Evolutionary conservation across 2,888 invertebrate genomes (phyloP).

Genomic region (Pyralis farinalis): DNA sequence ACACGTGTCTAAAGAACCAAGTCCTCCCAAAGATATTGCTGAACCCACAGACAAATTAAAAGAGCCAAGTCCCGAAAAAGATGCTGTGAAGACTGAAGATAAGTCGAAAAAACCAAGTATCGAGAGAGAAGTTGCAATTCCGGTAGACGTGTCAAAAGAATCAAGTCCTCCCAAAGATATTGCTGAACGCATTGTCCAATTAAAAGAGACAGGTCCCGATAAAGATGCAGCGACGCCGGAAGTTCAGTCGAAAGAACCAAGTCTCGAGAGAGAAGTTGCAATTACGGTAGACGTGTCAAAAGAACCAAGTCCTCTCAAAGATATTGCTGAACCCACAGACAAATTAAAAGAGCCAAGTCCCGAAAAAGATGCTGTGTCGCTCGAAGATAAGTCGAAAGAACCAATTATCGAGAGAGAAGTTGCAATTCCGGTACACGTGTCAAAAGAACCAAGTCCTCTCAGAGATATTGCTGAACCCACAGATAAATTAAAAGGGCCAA

Average conservation of each 20-base stretch:
- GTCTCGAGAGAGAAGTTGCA: conserved; percentile 14
- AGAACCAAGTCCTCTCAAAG: not conserved
- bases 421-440: no score
- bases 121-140: not conserved
- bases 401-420: no score
- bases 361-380: no score
- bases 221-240: not conserved
- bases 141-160: not conserved
- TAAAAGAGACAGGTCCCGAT: conserved; percentile 5
- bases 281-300: conserved; percentile 4
- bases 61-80: not conserved
- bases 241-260: conserved; percentile 6
- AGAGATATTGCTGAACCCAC: not conserved
- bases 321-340: not conserved
- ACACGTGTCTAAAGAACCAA: not conserved
- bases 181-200: conserved; percentile 4
- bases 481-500: not conserved
- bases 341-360: not conserved
- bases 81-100: not conserved
- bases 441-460: no score
- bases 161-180: conserved; percentile 15
- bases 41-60: not conserved
- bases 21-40: conserved; percentile 1
- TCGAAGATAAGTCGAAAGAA: no score
- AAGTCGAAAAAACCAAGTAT: not conserved